A percentile compares a stretch with the other conserved stretches of the same genome.
These are phyloP conservation scores for Heliconius erato DNA, from an alignment of 2,888 invertebrate genomes.

Conservation along the genomic window DNA sequence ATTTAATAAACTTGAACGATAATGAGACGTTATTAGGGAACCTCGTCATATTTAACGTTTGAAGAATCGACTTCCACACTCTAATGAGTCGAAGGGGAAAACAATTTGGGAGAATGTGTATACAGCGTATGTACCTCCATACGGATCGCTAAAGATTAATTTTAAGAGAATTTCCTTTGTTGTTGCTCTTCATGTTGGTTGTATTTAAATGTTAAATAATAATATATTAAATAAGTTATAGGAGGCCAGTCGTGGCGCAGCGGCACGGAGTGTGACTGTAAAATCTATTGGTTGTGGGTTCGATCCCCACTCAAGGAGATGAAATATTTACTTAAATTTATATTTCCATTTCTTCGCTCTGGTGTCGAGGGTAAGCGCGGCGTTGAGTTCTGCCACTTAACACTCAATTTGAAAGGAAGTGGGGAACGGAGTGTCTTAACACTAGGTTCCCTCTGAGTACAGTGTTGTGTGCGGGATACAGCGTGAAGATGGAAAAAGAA, in stretches of 20 bases:
- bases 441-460: no score
- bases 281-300: no score
- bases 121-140: conserved; percentile 33
- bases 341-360: no score
- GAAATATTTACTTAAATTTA: no score
- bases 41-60: conserved; percentile 78
- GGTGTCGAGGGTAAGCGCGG: no score
- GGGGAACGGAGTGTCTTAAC: no score
- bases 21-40: conserved; percentile 79
- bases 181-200: conserved; percentile 4
- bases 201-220: conserved; percentile 24
- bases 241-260: no score
- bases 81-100: conserved; percentile 72
- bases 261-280: no score
- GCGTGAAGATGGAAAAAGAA: background rate
- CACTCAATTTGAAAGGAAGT: no score
- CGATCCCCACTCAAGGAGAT: no score
- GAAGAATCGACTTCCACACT: conserved; percentile 71
- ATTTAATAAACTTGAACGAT: conserved; percentile 76
- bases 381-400: no score
- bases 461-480: no score
- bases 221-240: background rate
- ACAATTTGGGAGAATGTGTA: conserved; percentile 63
- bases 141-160: conserved; percentile 47
- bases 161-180: conserved; percentile 40